Evolutionary conservation across 2,888 invertebrate genomes (phyloP).

Genomic region (Crossocerus cetratus): DNA sequence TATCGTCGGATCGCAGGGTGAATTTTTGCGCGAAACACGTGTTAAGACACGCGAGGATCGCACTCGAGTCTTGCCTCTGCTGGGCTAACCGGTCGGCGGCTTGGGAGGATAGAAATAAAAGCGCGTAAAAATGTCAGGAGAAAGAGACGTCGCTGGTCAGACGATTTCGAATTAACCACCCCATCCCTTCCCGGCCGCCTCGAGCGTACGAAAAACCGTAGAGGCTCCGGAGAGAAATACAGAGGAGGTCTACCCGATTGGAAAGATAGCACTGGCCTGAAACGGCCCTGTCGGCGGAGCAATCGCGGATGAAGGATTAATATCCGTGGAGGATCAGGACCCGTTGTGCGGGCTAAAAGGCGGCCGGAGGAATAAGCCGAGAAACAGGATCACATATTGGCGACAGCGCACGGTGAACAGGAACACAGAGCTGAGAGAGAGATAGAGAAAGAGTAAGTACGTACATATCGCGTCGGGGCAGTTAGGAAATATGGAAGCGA

Average conservation of each 20-base stretch:
- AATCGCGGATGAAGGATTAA: constrained; percentile 29
- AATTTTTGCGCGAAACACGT: constrained; percentile 71
- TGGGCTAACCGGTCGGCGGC: neutral
- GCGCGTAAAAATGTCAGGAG: neutral
- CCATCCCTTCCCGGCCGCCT: too few relatives aligned
- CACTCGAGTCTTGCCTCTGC: constrained; percentile 4
- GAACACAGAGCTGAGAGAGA: neutral
- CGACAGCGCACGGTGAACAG: neutral
- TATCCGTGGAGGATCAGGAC: constrained; percentile 9
- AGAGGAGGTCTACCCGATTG: too few relatives aligned
- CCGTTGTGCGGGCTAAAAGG: too few relatives aligned
- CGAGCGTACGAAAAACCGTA: too few relatives aligned
- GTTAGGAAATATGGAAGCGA: constrained; percentile 47
- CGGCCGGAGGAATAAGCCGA: neutral
- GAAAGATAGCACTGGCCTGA: too few relatives aligned
- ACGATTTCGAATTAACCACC: too few relatives aligned
- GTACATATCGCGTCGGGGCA: neutral
- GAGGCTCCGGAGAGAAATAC: too few relatives aligned
- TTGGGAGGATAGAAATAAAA: neutral
- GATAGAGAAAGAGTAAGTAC: neutral
- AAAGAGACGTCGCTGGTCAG: too few relatives aligned
- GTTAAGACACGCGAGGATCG: constrained; percentile 65
- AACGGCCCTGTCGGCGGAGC: constrained; percentile 6
- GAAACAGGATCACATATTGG: neutral
- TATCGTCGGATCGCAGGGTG: constrained; percentile 64